Evolutionary conservation across 2,797 vertebrate species (phyloP), one percentile per base, ranked within the genome.

Genomic region (Limosa lapponica): DNA sequence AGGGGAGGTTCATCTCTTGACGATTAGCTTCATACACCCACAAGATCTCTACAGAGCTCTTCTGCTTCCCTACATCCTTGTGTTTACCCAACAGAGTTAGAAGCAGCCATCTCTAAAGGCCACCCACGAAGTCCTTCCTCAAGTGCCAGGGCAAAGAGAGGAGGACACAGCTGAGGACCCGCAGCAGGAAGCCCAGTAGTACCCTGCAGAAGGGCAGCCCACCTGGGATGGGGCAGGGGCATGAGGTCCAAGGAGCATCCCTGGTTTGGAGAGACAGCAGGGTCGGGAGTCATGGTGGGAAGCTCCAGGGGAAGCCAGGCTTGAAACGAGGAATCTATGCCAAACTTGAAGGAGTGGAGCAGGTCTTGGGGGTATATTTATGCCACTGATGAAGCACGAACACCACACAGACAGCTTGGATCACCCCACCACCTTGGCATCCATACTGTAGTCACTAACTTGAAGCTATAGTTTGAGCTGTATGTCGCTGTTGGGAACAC

Each of bases 91-190:
- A 32, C 8, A 81, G 28, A 75, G 28, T 37, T 61, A 70, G 66
- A 67, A 55, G 23, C 41, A 89, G 39, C 28, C 48, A 27, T 20
- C 51, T 62, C 65, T 59, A 43, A 34, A 55, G 70, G 49, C n/a
- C 39, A 71, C 54, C 16, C 61, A 78, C 15, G 6, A 75, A 79
- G 58, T 59, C 75, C 82, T 36, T 57, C 25, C 1, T 0, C 2
- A 1, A 74, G 15, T 4, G 75, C 2, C 17, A 48, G 32, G 41
- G 57, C 41, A 82, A 71, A 55, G 16, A 39, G 25, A 77, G 19
- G 39, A 77, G 36, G 16, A 64, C 6, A 13, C 1, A 3, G 17
- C 11, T 0, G 0, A 28, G 74, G 13, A 87, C 15, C 15, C 7
- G 7, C 28, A 61, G 71, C 39, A 62, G 59, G 39, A 70, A 7